Evolutionary conservation across 1,140 invertebrate species (phyloP), one percentile per base, ranked within the genome.

Genomic region (Papilio glaucus): DNA sequence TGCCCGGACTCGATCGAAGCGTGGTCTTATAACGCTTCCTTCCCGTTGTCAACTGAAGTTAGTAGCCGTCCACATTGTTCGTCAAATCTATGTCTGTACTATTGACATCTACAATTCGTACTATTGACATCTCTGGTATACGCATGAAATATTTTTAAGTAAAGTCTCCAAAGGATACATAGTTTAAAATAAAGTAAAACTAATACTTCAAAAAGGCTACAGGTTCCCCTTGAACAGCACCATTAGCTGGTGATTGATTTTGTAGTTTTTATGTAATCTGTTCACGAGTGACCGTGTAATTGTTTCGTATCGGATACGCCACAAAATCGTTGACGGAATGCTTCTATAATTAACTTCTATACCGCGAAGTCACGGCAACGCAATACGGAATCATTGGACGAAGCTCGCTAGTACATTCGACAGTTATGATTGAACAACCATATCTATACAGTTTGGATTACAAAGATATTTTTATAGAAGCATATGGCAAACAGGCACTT

Each of bases 331-430:
- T 45, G 12, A 68, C 29, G 41, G 63, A 42, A 39, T 41, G 63
- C 8, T n/a, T 26, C 15, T 24, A 26, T 65, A 65, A 65, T 68
- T 68, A 29, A 24, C 63, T 68, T 15, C 9, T 45, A 41, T 15
- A 68, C 39, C 63, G 63, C 41, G 38, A 42, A 68, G 63, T 68
- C 63, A 68, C 63, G 63, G 38, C 39, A 68, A 41, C 39, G 63
- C 24, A 42, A 45, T 68, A 45, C 5, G 4, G 18, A 10, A 26
- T 57, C 57, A 8, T 60, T 60, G 7, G n/a, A n/a, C n/a, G 57
- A 24, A 21, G 24, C 18, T 67, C 8, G 37, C 4, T 67, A 2
- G 18, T 53, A 18, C 42, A 57, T 26, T 24, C 18, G 49, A 45
- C 42, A 57, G 49, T 57, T 24, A 24, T 57, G 42, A 8, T 15